phyloP scores from a whole-genome alignment of 2,113 vertebrate species.

The Craseonycteris thonglongyai region DNA sequence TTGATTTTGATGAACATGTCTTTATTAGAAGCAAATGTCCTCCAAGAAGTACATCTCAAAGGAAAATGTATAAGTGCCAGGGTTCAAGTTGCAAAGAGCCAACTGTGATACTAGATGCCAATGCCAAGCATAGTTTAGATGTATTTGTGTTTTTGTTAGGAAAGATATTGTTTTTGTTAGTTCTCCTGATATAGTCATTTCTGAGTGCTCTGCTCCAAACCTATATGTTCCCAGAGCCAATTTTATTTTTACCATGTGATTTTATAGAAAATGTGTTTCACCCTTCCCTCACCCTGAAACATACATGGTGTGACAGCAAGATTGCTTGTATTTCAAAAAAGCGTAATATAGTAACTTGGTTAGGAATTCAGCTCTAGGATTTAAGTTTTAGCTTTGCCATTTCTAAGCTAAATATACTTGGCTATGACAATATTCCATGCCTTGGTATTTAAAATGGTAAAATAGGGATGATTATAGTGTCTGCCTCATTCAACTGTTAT shows the following conservation, averaged over 20 bases:
- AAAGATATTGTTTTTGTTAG: neutral
- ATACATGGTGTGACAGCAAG: neutral
- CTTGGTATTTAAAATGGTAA: neutral
- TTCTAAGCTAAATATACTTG: neutral
- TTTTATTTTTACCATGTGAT: neutral
- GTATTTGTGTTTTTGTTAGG: neutral
- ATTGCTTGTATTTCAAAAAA: neutral
- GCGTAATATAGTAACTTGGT: neutral
- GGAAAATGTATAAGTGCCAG: neutral
- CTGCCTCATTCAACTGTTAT: neutral
- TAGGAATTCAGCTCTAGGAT: neutral
- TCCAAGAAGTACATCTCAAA: neutral
- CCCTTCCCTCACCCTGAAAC: neutral
- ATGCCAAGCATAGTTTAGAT: neutral
- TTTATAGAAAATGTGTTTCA: neutral
- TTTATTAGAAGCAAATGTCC: neutral
- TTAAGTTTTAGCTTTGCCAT: neutral
- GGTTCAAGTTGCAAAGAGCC: neutral
- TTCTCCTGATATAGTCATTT: neutral
- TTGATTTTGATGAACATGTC: neutral
- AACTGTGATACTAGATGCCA: neutral
- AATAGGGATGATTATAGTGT: neutral
- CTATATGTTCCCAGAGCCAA: neutral
- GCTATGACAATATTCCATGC: neutral
- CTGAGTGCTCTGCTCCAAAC: neutral